Evolutionary conservation across 2,888 invertebrate genomes (phyloP), one percentile per base, ranked within the genome.

Genomic region (Drosophila ezoana): DNA sequence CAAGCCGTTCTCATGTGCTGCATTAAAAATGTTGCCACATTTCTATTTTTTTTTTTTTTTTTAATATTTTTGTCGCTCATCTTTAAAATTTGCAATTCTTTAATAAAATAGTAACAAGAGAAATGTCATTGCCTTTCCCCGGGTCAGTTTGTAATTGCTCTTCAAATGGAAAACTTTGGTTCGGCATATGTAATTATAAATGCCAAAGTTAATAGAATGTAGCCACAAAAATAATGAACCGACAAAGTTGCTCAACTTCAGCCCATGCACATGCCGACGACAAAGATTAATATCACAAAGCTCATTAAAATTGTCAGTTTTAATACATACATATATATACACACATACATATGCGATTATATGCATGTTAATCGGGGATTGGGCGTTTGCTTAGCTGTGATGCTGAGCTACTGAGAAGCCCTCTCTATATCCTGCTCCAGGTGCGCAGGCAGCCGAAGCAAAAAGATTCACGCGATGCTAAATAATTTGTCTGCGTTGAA

Each of bases 241-340:
- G 62, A 72, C 60, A 47, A 75, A 76, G 75, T 67, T 72, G 72
- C 44, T 49, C 63, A 75, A 63, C 56, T 64, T 69, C 54, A 53
- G 35, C 20, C 38, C 14, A 13, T 38, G 20, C 63, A 54, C 56
- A 71, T 71, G 79, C 57, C 79, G 59, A 58, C 80, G 70, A 72
- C 80, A 69, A 67, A 86, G 89, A 89, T 89, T 88, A 88, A 89
- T 85, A 68, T 87, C 81, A 80, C 67, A 80, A 79, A 87, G 78
- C 89, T 89, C 88, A 88, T 89, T 89, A 89, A 89, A 87, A 85
- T 49, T 85, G 87, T 76, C 83, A 83, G 76, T 74, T 81, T 87
- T 87, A 77, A 81, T 76, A 72, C 70, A 72, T 68, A 71, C 16
- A 18, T 5, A 32, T 48, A 40, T 3, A 54, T 41, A 57, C 6